Evolutionary conservation across 53 echinoderm and acorn worm species (phyloP).

Genomic region (Temnopleurus reevesii): DNA sequence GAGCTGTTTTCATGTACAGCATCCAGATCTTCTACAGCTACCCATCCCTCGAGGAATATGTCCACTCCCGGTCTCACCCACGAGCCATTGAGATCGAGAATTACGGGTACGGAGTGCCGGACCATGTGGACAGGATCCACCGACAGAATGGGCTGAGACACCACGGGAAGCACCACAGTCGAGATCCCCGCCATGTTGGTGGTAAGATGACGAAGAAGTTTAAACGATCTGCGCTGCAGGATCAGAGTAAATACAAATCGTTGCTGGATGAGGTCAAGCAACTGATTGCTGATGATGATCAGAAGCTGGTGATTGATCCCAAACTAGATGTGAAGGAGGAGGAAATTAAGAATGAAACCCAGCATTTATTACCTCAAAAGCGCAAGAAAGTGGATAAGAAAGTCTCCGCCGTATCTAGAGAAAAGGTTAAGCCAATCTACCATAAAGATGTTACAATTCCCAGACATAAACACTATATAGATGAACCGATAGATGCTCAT

Average conservation of each 20-base stretch:
- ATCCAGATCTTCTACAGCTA: slow-evolving; percentile 6
- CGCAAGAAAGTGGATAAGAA: not conserved
- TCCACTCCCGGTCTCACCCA: not conserved
- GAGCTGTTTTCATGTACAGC: slow-evolving; percentile 20
- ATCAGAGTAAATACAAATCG: not conserved
- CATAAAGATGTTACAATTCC: not conserved
- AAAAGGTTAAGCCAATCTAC: not conserved
- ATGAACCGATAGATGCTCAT: slow-evolving; percentile 63
- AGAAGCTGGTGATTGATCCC: not conserved
- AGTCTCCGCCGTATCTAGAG: too few species aligned
- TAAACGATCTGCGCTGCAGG: not conserved
- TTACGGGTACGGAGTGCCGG: not conserved
- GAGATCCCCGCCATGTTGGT: too few species aligned
- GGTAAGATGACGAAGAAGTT: not conserved
- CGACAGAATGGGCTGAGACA: not conserved
- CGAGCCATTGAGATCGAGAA: not conserved
- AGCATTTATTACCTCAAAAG: too few species aligned
- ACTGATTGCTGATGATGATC: not conserved
- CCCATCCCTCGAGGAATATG: not conserved
- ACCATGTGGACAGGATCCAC: not conserved
- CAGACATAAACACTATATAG: not conserved
- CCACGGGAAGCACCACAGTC: too few species aligned
- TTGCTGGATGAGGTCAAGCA: not conserved
- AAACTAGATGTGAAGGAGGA: not conserved
- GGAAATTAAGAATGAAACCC: too few species aligned